Base-by-base conservation (phyloP, 2,113 vertebrate species). In the Pseudopipra pipra region DNA sequence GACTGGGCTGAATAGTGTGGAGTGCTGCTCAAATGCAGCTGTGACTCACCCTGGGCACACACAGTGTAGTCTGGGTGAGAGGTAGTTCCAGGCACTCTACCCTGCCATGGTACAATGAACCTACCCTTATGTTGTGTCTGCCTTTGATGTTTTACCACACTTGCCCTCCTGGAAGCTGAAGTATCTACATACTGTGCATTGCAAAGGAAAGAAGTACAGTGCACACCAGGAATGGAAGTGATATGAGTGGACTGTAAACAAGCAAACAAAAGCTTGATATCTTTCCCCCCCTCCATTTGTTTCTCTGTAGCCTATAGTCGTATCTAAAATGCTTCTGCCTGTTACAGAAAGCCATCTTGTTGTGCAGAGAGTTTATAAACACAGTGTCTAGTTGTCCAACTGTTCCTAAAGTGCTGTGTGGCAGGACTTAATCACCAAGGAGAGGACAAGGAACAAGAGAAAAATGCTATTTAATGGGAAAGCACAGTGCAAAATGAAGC, bases 21-120 rank as follows among this genome's bases (percentile, higher is more conserved):
- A 20, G 44, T 2, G 20, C 84, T 79, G 43, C 84, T 63, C 43
- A 35, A 46, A 22, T 5, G 17, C 44, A 59, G 73, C 62, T 12
- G 46, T 24, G 35, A 58, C 28, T 55, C 31, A 28, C 28, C 8
- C 46, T 37, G 41, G 35, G 46, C 4, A 33, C 47, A 9, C 23
- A 6, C 2, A 44, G 12, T 1, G 21, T 3, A n/a, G 23, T 12
- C 2, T 33, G 33, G 14, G 43, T 5, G 5, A 74, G 31, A 55
- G 41, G 47, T 8, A 61, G 15, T 11, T 22, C 74, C 7, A 14
- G 30, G 70, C 20, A 51, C 25, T n/a, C 35, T 7, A 49, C 13
- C 1, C 35, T 5, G 3, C 7, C 63, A 37, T 31, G 65, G 4
- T 5, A 28, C 28, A 30, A 9, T 3, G 6, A 6, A 28, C 54